Evolutionary conservation across 2,797 vertebrate species (phyloP).

Genomic region (Erethizon dorsatum): DNA sequence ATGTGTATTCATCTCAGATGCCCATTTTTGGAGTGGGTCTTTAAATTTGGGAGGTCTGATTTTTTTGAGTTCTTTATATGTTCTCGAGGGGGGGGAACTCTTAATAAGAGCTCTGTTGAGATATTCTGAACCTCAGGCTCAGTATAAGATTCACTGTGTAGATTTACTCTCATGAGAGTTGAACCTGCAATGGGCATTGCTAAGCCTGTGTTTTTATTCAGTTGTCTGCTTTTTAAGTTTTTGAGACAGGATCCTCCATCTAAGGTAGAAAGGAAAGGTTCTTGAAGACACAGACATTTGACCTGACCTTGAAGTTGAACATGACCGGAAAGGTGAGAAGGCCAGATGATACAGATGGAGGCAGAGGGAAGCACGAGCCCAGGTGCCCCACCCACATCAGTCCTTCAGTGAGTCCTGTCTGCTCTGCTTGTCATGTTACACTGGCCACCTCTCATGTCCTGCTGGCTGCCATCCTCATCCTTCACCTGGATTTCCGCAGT

Average conservation of each 20-base stretch:
- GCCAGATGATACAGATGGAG: neutral
- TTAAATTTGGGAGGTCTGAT: no score
- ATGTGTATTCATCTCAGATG: no score
- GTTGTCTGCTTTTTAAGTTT: neutral
- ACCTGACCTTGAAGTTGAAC: neutral
- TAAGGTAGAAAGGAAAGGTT: neutral
- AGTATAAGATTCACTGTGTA: neutral
- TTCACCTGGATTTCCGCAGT: neutral
- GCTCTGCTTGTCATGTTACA: neutral
- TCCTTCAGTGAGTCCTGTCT: neutral
- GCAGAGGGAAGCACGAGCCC: neutral
- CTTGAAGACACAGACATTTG: neutral
- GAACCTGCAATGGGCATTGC: neutral
- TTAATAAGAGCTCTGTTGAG: neutral
- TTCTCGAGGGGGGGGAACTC: no score
- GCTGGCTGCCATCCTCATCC: no score
- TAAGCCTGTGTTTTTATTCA: neutral
- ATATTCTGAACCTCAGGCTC: neutral
- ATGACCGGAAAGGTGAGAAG: neutral
- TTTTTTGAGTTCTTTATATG: no score
- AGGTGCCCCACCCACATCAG: neutral
- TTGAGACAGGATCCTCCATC: neutral
- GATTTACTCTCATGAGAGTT: neutral
- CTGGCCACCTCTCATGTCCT: neutral
- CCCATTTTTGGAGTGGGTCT: no score